Evolutionary conservation across 2,888 invertebrate species (phyloP).

Genomic region (Itoplectis maculator): DNA sequence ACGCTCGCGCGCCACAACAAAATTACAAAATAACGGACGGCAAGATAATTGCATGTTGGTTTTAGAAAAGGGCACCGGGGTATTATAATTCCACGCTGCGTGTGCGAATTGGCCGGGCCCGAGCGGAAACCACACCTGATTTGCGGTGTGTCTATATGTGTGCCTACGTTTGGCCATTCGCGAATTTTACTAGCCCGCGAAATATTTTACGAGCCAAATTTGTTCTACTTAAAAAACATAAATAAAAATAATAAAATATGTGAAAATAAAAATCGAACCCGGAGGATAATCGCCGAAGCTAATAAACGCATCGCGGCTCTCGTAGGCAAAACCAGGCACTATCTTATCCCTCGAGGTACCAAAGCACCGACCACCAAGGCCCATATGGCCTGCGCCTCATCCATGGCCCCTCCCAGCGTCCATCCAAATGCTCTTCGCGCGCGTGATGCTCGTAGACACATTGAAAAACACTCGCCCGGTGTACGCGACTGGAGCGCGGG

Average conservation of each 20-base stretch:
- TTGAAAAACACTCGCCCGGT: constrained; percentile 67
- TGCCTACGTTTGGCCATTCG: background rate
- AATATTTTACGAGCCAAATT: constrained; percentile 35
- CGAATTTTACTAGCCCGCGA: constrained; percentile 34
- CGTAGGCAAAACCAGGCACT: background rate
- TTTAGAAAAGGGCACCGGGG: constrained; percentile 82
- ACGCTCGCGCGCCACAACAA: constrained; percentile 45
- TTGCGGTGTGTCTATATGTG: constrained; percentile 34
- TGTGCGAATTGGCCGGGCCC: constrained; percentile 38
- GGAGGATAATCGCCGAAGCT: constrained; percentile 15
- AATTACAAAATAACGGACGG: constrained; percentile 78
- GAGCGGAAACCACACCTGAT: constrained; percentile 57
- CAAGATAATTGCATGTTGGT: constrained; percentile 84
- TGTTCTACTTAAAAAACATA: constrained; percentile 10
- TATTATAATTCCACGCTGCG: constrained; percentile 79
- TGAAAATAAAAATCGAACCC: constrained; percentile 11
- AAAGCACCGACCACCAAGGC: constrained; percentile 32
- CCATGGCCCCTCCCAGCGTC: constrained; percentile 18
- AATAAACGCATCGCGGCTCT: background rate
- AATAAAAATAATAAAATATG: background rate
- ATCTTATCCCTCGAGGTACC: background rate
- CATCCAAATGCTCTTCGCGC: constrained; percentile 68
- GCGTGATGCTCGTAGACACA: constrained; percentile 58
- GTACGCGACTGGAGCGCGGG: constrained; percentile 55
- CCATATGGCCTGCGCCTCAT: constrained; percentile 11